Conservation (phyloP, 2,113 vertebrate species). For the Scomber colias region DNA sequence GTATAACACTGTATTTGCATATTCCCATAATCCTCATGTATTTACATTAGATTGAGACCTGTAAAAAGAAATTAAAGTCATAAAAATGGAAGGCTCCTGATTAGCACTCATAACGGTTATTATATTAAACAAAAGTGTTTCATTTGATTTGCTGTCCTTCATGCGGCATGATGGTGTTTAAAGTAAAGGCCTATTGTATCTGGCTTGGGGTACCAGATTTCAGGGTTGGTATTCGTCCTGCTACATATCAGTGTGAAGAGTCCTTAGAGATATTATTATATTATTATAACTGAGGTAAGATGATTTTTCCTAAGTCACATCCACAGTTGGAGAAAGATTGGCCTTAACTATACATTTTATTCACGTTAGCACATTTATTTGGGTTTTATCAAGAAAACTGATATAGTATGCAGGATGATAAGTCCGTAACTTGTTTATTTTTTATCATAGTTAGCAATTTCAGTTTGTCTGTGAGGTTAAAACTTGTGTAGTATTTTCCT, state of each 20-base stretch:
- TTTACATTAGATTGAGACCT: too few relatives aligned
- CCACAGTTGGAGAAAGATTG: neutral
- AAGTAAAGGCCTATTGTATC: constrained; percentile 2
- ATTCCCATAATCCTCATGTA: too few relatives aligned
- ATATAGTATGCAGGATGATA: neutral
- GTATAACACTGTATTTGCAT: too few relatives aligned
- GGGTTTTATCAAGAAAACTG: neutral
- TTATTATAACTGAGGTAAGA: constrained; percentile 31
- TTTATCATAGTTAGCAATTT: neutral
- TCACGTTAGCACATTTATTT: too few relatives aligned
- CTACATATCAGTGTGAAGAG: constrained; percentile 14
- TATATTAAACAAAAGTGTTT: constrained; percentile 2
- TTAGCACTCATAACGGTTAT: neutral
- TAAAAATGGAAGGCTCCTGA: neutral
- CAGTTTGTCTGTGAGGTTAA: too few relatives aligned
- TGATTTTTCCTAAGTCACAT: constrained; percentile 42
- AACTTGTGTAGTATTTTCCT: too few relatives aligned
- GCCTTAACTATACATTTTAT: too few relatives aligned
- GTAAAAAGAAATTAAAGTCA: neutral
- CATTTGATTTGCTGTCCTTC: neutral
- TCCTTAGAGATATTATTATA: constrained; percentile 39
- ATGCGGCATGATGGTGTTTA: neutral
- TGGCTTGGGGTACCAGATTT: constrained; percentile 4
- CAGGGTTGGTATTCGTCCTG: constrained; percentile 24
- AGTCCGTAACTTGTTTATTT: neutral